Base-by-base conservation (phyloP, 2,797 vertebrate species). In the Lacerta viridis region DNA sequence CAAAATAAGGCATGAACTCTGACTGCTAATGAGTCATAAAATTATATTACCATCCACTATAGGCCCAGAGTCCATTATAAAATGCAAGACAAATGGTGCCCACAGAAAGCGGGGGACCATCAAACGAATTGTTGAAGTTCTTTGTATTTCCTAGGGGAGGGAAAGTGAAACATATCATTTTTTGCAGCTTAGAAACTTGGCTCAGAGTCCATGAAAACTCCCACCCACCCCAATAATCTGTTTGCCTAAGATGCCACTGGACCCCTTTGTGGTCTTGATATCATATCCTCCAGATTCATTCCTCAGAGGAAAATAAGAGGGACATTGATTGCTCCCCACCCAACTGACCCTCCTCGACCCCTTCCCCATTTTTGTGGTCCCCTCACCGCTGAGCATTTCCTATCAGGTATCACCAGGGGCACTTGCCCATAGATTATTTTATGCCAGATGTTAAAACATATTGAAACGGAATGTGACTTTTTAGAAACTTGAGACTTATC, bases 1-100 rank as follows among this genome's bases (percentile, higher is more conserved):
- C 41, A 17, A 82, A 88, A 46, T 5, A 7, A 68, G 4, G 33
- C 87, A 72, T 36, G 83, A 66, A 80, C 9, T 81, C 17, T 81
- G 83, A 13, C 15, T 0, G 0, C 64, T 5, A 33, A 69, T 9
- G 33, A 69, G 29, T 2, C 11, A 89, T 85, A 68, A 91, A 91
- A 87, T 46, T 75, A 84, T 39, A 95, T 98, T 97, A 99, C 99
- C 99, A 99, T 94, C 99, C 99, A 84, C 99, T 98, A 2, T 99
- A 99, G 0, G 98, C 98, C 98, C 98, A 99, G 78, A 99, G 98
- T 39, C 98, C 99, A 0, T 98, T 99, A 89, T 99, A 99, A 95
- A 99, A 98, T 0, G 98, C 98, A 92, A 99, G 91, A 90, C 97
- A 94, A 20, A 99, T 96, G 20, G 97, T 91, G 1, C 98, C 97